Base-by-base conservation (phyloP, 2,888 invertebrate genomes). In the Torymus tubicola region DNA sequence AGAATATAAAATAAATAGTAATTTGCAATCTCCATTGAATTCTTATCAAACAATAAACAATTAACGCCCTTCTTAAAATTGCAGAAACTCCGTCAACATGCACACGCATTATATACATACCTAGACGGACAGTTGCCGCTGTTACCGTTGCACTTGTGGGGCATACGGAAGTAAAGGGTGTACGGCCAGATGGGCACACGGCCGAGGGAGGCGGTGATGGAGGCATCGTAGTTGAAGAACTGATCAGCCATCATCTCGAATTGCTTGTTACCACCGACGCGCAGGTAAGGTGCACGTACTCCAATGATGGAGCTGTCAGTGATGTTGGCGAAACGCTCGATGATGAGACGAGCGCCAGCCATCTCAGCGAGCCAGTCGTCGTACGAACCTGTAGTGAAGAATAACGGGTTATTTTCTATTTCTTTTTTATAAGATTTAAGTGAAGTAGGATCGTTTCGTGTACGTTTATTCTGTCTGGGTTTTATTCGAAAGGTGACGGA, bases 181-280 rank as follows among this genome's bases (percentile, higher is more conserved):
- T 98, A 99, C 0, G 99, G 99, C 98, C 98, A 99, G 90, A 97
- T 96, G 72, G 98, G 98, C 42, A 97, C 97, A 69, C 97, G 95
- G 55, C 95, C 94, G 76, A 97, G 92, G 0, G 97, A 96, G 42
- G 97, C 97, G 0, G 97, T 97, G 88, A 98, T 97, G 13, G 98
- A 97, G 31, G 98, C 97, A 90, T 98, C 98, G 90, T 98, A 98
- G 10, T 96, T 95, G 91, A 98, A 98, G 92, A 96, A 97, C 90
- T 98, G 96, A 91, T 98, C 97, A 76, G 96, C 95, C 98, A 98
- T 98, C 97, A 98, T 98, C 91, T 97, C 96, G 90, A 98, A 98
- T 92, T 98, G 97, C 87, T 95, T 97, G 93, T 98, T 97, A 82
- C 98, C 98, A 83, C 98, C 98, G 0, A 97, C 96, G 73, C 97